Evolutionary conservation across 64 coral and sea anemone species (phyloP).

Genomic region (Pocillopora verrucosa): DNA sequence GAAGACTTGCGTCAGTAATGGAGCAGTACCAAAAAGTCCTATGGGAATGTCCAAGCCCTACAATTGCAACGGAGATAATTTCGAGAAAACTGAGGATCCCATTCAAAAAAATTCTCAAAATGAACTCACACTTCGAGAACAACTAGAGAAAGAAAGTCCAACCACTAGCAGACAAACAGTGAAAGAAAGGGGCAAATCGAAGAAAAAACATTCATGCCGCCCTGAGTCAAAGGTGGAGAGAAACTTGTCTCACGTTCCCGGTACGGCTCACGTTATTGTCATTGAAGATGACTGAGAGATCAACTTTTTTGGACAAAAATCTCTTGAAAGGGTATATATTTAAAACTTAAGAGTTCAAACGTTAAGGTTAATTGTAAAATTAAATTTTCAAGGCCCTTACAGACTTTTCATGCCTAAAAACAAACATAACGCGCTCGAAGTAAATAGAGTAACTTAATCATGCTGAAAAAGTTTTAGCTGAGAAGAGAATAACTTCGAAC

Average conservation of each 20-base stretch:
- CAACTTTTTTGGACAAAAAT: too few relatives aligned
- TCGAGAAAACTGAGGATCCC: too few relatives aligned
- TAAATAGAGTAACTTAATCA: too few relatives aligned
- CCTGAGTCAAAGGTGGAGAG: background rate
- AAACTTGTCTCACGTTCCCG: background rate
- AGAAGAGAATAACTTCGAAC: too few relatives aligned
- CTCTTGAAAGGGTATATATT: too few relatives aligned
- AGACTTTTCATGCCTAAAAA: too few relatives aligned
- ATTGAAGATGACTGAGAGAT: slow-evolving; percentile 3
- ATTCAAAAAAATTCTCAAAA: background rate
- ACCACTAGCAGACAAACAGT: background rate
- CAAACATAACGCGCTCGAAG: too few relatives aligned
- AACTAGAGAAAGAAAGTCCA: background rate
- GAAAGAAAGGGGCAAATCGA: background rate
- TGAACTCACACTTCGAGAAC: too few relatives aligned
- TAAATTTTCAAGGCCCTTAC: too few relatives aligned
- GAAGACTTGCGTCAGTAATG: background rate
- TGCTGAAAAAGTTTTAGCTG: too few relatives aligned
- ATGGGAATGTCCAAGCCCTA: background rate
- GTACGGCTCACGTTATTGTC: background rate
- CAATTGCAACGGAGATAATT: background rate
- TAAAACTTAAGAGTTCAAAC: too few relatives aligned
- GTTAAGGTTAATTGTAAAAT: too few relatives aligned
- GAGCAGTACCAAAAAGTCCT: background rate
- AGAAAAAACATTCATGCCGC: background rate